Base-by-base conservation (phyloP, 2,113 vertebrate genomes). In the Nannospalax galili region DNA sequence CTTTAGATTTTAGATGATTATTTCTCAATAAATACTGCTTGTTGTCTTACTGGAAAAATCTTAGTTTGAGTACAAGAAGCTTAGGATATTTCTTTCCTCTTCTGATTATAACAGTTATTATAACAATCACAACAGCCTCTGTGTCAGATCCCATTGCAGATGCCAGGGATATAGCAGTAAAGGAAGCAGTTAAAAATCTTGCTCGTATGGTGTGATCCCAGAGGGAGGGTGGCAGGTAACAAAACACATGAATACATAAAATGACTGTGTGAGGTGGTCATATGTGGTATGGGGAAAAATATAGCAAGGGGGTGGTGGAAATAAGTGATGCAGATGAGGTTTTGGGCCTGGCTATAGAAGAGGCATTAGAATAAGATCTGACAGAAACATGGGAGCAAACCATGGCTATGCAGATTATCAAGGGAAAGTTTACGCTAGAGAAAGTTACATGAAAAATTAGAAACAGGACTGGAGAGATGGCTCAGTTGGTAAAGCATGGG, bases 101-200 rank as follows among this genome's bases (percentile, higher is more conserved):
- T 84, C 48, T 64, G 11, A 78, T 42, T 26, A 16, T 65, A 74
- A 45, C 1, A 48, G 35, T 72, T 92, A 4, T 78, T 65, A 88
- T 22, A 48, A 0, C 0, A 0, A 8, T 11, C n/a, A 6, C 8
- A 4, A 56, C 6, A 37, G 1, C 22, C 19, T 37, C 7, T n/a
- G 30, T 32, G 42, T 84, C 69, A 60, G 40, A 42, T 74, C 70
- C 1, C 37, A 22, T 94, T 73, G 19, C 77, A 87, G 67, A 45
- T 58, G 2, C 7, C 77, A 89, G 7, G 10, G 5, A 60, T 37
- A 24, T 0, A 22, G 1, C n/a, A 78, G 19, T 32, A 58, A 92
- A 95, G 6, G 5, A 88, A 90, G 56, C 2, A 77, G 67, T 80
- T 12, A 32, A 67, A 45, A 88, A 30, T 37, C 37, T 52, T 52